These are phyloP conservation scores for Physella acuta DNA, from an alignment of 1,140 invertebrate species.

Conservation along the genomic window DNA sequence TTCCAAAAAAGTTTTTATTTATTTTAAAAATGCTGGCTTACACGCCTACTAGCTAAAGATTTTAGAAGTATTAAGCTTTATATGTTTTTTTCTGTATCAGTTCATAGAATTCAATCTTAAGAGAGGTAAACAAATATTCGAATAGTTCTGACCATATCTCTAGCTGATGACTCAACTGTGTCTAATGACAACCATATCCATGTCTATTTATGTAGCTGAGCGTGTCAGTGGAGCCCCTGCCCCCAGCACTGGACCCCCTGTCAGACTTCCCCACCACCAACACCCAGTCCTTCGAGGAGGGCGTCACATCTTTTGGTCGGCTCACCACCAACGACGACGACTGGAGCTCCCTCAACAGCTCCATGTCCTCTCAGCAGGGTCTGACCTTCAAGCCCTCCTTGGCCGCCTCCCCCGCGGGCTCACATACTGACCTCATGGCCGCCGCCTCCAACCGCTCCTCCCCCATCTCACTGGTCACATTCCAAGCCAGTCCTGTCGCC, in stretches of 20 bases:
- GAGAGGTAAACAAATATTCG: too few species aligned
- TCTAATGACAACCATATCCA: too few species aligned
- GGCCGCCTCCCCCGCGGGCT: background rate
- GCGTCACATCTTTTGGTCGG: conserved; percentile 35
- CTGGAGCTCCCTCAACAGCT: conserved; percentile 16
- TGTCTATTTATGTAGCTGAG: background rate
- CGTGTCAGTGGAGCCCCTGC: background rate
- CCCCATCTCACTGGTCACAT: background rate
- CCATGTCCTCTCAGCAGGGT: conserved; percentile 6
- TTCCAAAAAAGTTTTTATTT: too few species aligned
- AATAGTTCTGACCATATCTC: too few species aligned
- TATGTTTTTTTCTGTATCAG: too few species aligned
- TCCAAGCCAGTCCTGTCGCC: conserved; percentile 9
- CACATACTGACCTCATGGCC: background rate
- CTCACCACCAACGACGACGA: background rate
- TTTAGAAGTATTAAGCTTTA: too few species aligned
- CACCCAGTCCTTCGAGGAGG: conserved; percentile 27
- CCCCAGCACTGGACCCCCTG: background rate
- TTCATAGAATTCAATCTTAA: too few species aligned
- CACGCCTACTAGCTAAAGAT: too few species aligned
- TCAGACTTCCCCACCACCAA: conserved; percentile 8
- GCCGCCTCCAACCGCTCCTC: background rate
- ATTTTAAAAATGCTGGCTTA: too few species aligned
- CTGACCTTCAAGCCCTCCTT: conserved; percentile 1
- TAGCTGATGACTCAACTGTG: too few species aligned